Conservation (phyloP, 1,140 invertebrate genomes). For the Macrotrachela quadricornifera region DNA sequence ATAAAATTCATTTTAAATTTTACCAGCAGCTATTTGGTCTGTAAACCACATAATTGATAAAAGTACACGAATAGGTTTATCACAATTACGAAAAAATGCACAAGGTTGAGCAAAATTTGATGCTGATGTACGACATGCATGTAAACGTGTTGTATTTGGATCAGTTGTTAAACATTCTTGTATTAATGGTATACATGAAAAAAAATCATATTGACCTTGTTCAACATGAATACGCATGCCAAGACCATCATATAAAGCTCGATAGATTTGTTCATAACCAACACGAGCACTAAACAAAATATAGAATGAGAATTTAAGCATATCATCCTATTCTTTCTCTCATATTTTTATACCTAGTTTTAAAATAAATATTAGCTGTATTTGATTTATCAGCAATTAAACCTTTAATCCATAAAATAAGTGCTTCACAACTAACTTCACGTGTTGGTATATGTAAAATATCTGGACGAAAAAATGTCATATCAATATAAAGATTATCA, state of each 20-base stretch:
- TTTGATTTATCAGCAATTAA: slow-evolving; percentile 8
- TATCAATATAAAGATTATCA: slow-evolving; percentile 25
- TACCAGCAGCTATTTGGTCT: too few species aligned
- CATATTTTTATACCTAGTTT: slow-evolving; percentile 17
- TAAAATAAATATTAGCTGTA: slow-evolving; percentile 11
- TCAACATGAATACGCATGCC: slow-evolving; percentile 16
- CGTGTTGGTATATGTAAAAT: slow-evolving; percentile 20
- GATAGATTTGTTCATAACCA: slow-evolving; percentile 18
- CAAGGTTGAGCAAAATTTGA: too few species aligned
- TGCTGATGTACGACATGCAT: too few species aligned
- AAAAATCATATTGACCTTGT: slow-evolving; percentile 13
- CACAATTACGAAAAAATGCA: too few species aligned
- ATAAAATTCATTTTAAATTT: too few species aligned
- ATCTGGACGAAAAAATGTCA: slow-evolving; percentile 24
- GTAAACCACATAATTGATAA: too few species aligned
- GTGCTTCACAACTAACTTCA: slow-evolving; percentile 16
- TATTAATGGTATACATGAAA: slow-evolving; percentile 15
- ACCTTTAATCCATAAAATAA: slow-evolving; percentile 6
- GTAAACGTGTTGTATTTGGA: slow-evolving; percentile 14
- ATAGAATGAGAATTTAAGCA: too few species aligned
- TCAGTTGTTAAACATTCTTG: slow-evolving; percentile 14
- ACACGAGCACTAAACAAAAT: slow-evolving; percentile 17
- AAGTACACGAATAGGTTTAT: too few species aligned
- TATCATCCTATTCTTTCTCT: too few species aligned
- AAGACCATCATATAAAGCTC: neutral